A percentile compares a stretch with the other conserved stretches of the same genome.
These are phyloP conservation scores for Suncus etruscus DNA, from an alignment of 2,113 vertebrate species.

Conservation along the genomic window DNA sequence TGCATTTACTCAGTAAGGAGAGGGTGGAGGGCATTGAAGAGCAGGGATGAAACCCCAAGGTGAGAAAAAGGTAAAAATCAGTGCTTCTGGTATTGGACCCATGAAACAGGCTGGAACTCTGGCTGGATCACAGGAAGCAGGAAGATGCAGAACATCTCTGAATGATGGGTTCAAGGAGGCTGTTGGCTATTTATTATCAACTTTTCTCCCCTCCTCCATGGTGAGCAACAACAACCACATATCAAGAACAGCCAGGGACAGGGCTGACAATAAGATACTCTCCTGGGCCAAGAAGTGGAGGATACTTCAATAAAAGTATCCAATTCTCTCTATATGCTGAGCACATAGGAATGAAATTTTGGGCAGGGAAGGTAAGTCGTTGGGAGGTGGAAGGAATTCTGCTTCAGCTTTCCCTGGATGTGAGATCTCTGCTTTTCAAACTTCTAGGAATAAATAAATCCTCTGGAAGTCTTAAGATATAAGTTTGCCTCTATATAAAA, in stretches of 20 bases:
- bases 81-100: background rate
- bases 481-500: no score
- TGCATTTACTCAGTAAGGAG: constrained; percentile 52
- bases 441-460: background rate
- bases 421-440: background rate
- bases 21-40: background rate
- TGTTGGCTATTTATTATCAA: background rate
- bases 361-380: background rate
- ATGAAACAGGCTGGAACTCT: rapidly evolving
- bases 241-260: constrained; percentile 1
- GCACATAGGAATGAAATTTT: no score
- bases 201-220: background rate
- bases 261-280: background rate
- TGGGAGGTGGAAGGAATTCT: background rate
- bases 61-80: background rate
- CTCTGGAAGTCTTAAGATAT: background rate
- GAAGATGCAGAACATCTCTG: background rate
- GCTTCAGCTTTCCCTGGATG: background rate
- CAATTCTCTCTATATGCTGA: background rate
- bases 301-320: no score
- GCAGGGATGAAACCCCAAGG: background rate
- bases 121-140: rapidly evolving
- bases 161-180: background rate
- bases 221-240: background rate
- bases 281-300: background rate